These are phyloP conservation scores for Drosophila ercepeae DNA, from an alignment of 1,140 invertebrate species.

Conservation along the genomic window DNA sequence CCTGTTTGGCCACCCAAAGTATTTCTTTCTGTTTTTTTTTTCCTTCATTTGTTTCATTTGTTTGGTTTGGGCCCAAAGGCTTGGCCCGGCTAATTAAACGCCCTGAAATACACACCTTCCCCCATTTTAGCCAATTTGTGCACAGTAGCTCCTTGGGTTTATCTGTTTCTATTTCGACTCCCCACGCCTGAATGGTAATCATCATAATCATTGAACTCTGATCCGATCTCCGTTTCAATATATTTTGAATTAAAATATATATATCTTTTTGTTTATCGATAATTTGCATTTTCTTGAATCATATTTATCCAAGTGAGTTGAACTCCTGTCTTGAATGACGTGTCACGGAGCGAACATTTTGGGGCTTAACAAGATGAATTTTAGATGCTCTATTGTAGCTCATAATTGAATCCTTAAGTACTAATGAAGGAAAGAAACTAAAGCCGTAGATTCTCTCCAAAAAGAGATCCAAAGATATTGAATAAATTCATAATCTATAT, in stretches of 20 bases:
- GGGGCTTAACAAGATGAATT: not conserved
- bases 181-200: slow-evolving; percentile 34
- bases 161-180: slow-evolving; percentile 23
- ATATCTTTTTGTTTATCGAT: slow-evolving; percentile 55
- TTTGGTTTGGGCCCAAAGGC: slow-evolving; percentile 58
- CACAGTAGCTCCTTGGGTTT: slow-evolving; percentile 56
- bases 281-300: slow-evolving; percentile 67
- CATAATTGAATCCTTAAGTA: not conserved
- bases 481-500: too few relatives aligned
- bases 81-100: slow-evolving; percentile 71
- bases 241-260: slow-evolving; percentile 51
- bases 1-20: slow-evolving; percentile 65
- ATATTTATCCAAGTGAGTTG: slow-evolving; percentile 25
- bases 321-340: slow-evolving; percentile 54
- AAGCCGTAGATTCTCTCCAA: too few relatives aligned
- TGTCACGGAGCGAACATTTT: slow-evolving; percentile 20
- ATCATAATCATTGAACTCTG: slow-evolving; percentile 50
- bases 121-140: slow-evolving; percentile 33
- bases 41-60: not conserved
- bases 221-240: slow-evolving; percentile 36
- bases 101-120: slow-evolving; percentile 45
- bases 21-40: slow-evolving; percentile 30
- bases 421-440: too few relatives aligned
- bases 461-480: too few relatives aligned
- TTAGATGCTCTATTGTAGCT: not conserved